Base-by-base conservation (phyloP, 2,113 vertebrate species). In the Xiphias gladius region DNA sequence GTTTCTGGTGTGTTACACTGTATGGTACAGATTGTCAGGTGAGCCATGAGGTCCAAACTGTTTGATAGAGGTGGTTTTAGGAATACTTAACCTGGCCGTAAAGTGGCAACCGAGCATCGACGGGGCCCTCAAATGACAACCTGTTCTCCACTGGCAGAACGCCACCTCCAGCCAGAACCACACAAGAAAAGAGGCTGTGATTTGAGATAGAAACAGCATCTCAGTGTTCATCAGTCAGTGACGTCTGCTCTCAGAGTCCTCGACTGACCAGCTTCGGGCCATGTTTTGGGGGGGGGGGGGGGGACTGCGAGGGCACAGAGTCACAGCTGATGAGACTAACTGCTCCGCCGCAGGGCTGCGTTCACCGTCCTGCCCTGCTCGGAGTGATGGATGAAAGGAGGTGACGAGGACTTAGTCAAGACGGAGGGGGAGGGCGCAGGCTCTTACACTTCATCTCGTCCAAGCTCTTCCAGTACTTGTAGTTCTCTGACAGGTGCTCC, bases 381-480 rank as follows among this genome's bases (percentile, higher is more conserved):
- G 0, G 52, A 73, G 69, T 1, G 81, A 64, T 12, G 35, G 73
- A 46, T 13, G 63, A 46, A 57, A 30, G 35, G 79, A 37, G 52
- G 68, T 5, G 55, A 28, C 2, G 26, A 84, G 88, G 94, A 86
- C 43, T 77, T 17, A 91, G 90, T 98, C 96, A 96, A 0, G 90
- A 92, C 11, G 93, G 82, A 39, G 96, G 94, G 0, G 97, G 96
- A 66, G 96, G 97, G 57, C 96, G 95, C 69, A 99, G 94, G 79
- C 96, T 97, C 92, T 96, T 98, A 87, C 97, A 98, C 87, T 98
- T 98, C 52, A 97, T 94, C 83, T 98, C 98, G 76, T 99, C 98
- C 94, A 99, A 83, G 46, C 91, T 95, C 95, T 99, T 99, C 98
- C 98, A 99, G 93, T 99, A 97, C 91, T 97, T 98, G 95, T 98